Evolutionary conservation across 2,113 vertebrate species (phyloP).

Genomic region (Microtus montanus): DNA sequence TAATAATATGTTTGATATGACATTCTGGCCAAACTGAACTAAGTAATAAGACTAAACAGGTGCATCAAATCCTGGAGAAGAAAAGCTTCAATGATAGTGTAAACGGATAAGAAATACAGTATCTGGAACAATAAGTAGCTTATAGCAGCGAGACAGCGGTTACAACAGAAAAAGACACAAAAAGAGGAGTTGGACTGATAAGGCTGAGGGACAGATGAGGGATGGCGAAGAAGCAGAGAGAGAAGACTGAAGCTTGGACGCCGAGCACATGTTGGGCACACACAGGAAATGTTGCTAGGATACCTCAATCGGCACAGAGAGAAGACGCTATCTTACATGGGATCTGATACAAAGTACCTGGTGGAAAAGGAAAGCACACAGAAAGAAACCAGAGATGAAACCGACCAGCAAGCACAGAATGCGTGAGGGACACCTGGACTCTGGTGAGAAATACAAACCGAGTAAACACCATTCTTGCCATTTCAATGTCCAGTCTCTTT

Average conservation of each 20-base stretch:
- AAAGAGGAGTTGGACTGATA: background rate
- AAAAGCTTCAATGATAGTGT: background rate
- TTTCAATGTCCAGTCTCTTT: slow-evolving; percentile 8
- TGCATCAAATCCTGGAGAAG: slow-evolving; percentile 18
- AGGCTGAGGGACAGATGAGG: background rate
- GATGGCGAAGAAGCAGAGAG: background rate
- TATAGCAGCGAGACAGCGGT: background rate
- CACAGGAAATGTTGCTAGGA: background rate
- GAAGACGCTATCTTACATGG: background rate
- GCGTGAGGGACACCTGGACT: background rate
- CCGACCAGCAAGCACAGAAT: background rate
- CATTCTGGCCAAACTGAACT: slow-evolving; percentile 37
- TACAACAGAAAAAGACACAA: background rate
- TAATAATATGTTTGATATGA: background rate
- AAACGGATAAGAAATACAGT: background rate
- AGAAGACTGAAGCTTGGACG: background rate
- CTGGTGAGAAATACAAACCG: background rate
- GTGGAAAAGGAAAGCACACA: background rate
- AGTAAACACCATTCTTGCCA: slow-evolving; percentile 5
- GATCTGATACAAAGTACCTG: background rate
- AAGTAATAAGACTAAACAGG: background rate
- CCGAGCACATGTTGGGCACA: background rate
- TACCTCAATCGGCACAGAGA: background rate
- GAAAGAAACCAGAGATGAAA: background rate
- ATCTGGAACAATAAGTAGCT: background rate